phyloP scores from a whole-genome alignment of 2,888 invertebrate genomes.

The Eugnorisma glareosa region DNA sequence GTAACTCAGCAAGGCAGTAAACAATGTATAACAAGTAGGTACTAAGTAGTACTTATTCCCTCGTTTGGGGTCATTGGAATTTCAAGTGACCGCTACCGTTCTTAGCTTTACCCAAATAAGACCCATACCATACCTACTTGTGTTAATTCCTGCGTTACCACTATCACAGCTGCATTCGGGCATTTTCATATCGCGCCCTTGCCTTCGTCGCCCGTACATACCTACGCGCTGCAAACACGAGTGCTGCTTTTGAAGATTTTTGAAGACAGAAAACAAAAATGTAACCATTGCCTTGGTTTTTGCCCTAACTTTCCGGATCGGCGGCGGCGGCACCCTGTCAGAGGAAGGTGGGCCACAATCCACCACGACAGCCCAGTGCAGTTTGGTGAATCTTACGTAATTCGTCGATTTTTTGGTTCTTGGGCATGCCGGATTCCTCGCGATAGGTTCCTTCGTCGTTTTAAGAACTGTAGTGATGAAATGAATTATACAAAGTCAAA shows the following conservation, averaged over 20 bases:
- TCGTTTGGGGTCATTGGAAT: constrained; percentile 5
- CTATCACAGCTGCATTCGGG: not conserved
- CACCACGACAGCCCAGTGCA: not conserved
- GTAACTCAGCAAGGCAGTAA: constrained; percentile 16
- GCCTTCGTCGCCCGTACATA: not conserved
- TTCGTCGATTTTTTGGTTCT: no score
- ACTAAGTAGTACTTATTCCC: not conserved
- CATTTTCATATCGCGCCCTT: not conserved
- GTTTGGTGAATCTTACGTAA: not conserved
- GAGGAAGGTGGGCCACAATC: not conserved
- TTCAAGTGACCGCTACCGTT: not conserved
- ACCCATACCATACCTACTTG: not conserved
- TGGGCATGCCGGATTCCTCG: no score
- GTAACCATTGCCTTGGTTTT: not conserved
- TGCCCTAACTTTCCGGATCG: not conserved
- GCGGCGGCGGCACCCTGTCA: not conserved
- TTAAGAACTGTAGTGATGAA: not conserved
- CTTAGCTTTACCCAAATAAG: not conserved
- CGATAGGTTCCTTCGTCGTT: not conserved
- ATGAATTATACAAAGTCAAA: not conserved
- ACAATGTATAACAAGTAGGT: constrained; percentile 15
- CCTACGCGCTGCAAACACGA: not conserved
- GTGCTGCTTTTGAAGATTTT: not conserved
- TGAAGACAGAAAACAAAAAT: not conserved
- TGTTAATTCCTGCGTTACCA: not conserved